Evolutionary conservation across 2,888 invertebrate genomes (phyloP).

Genomic region (Loripinus fragilis): DNA sequence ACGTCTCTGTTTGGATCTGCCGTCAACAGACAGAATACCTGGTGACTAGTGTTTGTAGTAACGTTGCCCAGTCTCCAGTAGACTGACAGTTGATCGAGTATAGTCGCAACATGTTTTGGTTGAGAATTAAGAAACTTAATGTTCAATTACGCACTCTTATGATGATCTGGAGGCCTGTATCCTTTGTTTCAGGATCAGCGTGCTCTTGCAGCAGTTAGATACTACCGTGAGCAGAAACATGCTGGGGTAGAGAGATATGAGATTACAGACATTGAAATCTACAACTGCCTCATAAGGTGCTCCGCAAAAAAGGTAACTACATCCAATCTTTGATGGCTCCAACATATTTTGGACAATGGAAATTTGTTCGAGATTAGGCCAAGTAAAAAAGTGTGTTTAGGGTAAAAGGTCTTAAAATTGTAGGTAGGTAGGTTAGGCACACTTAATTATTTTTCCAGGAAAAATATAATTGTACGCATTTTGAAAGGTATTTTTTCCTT

Average conservation of each 20-base stretch:
- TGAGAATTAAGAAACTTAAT: background rate
- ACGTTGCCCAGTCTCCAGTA: no score
- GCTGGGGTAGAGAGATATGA: background rate
- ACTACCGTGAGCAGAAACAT: background rate
- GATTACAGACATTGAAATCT: conserved; percentile 67
- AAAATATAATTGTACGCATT: no score
- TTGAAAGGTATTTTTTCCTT: no score
- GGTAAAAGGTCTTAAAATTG: no score
- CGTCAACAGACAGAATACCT: background rate
- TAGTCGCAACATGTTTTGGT: background rate
- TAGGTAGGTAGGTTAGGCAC: no score
- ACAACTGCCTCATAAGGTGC: conserved; percentile 71
- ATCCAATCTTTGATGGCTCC: no score
- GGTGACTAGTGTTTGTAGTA: background rate
- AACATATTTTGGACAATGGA: no score
- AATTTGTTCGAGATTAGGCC: no score
- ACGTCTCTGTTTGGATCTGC: background rate
- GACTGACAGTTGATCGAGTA: background rate
- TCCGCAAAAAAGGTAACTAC: conserved; percentile 75
- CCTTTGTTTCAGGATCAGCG: background rate
- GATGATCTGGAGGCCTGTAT: background rate
- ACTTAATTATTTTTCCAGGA: no score
- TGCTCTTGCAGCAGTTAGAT: background rate
- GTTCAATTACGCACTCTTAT: background rate
- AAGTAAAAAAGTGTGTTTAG: no score